Percentiles rank a stretch among this genome's conserved stretches.
Conservation (phyloP, 53 echinoderm and acorn worm genomes). For the Actinopyga echinites region DNA sequence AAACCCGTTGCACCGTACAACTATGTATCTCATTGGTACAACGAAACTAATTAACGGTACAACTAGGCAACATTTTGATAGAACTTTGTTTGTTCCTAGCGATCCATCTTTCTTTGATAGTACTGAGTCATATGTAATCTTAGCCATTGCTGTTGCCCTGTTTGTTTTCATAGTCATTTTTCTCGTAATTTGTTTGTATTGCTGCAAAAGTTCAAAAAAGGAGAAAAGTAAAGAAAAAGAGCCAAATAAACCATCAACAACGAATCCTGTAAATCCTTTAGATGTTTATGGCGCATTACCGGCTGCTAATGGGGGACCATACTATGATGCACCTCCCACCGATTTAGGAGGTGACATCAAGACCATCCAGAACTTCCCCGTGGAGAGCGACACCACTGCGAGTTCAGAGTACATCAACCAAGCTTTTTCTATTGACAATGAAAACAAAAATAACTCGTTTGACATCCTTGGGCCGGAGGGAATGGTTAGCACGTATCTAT, state of each 20-base stretch:
- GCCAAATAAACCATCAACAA: no score
- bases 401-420: neutral
- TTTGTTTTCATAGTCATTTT: neutral
- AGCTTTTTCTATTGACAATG: neutral
- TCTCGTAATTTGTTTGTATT: neutral
- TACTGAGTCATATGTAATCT: neutral
- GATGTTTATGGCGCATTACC: neutral
- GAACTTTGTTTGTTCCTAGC: no score
- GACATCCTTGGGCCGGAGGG: neutral
- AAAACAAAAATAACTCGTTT: neutral
- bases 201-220: neutral
- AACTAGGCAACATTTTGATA: no score
- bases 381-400: no score
- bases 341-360: no score
- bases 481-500: conserved; percentile 14
- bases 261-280: neutral
- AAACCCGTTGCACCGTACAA: no score
- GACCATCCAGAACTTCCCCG: no score
- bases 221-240: neutral
- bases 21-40: no score
- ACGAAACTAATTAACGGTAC: no score
- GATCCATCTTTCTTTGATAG: neutral
- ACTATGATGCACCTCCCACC: neutral
- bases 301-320: neutral
- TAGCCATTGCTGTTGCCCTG: neutral